Evolutionary conservation across 2,888 invertebrate species (phyloP), one percentile per base, ranked within the genome.

Genomic region (Tricholauxania praeusta): DNA sequence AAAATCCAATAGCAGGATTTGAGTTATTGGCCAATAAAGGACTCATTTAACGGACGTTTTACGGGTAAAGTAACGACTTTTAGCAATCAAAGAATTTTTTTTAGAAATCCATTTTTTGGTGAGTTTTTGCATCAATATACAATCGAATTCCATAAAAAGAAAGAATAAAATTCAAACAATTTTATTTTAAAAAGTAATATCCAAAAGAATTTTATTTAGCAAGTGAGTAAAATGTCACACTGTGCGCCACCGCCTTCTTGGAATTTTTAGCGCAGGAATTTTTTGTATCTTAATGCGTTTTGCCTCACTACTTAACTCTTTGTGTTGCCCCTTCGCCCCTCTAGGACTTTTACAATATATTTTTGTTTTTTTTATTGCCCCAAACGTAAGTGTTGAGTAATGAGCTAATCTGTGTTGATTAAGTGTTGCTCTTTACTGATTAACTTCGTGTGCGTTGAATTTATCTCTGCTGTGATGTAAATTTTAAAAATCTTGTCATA

Each of bases 371-470:
- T 39, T 7, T 12, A 28, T 22, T 32, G 28, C 69, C 51, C 49
- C 71, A 39, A 39, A 7, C 39, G 55, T 79, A 79, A 82, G 84
- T 83, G 84, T 83, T 85, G 84, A 84, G 83, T 83, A 84, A 84
- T 83, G 84, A 83, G 84, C 83, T 85, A 84, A 84, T 85, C 84
- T 83, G 78, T 74, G 78, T 83, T 85, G 84, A 84, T 84, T 84
- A 84, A 85, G 82, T 84, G 82, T 81, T 78, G 74, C 75, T 80
- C 76, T 78, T 76, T 77, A 75, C 73, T 75, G 77, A 76, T 78
- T 78, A 78, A 52, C 73, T 74, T 52, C 19, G 59, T 12, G 32
- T 60, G 15, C 32, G n/a, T 59, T 22, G 12, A 19, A 15, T 60
- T 28, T 15, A 28, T 60, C 59, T 4, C 12, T 60, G 22, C 22